Evolutionary conservation across 2,797 vertebrate species (phyloP).

Genomic region (Myripristis murdjan): DNA sequence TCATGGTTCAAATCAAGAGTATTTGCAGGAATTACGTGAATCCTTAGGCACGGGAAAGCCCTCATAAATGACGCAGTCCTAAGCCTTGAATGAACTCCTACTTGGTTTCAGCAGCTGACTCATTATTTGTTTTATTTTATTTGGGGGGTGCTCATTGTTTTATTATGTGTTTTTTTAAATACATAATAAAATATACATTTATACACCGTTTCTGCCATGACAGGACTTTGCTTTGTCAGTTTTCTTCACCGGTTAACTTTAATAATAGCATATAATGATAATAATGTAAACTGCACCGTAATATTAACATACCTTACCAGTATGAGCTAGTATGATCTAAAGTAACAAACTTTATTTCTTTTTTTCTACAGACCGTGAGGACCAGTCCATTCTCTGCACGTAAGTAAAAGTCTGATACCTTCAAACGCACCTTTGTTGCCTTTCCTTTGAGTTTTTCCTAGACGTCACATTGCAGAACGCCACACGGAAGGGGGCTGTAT

Average conservation of each 20-base stretch:
- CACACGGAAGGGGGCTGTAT: conserved; percentile 15
- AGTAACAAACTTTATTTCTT: conserved; percentile 24
- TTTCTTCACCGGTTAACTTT: background rate
- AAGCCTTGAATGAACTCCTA: conserved; percentile 29
- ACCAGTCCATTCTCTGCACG: conserved; percentile 98
- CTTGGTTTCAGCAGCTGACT: conserved; percentile 16
- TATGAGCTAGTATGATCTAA: conserved; percentile 9
- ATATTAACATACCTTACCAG: conserved; percentile 7
- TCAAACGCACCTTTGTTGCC: conserved; percentile 1
- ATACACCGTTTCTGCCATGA: background rate
- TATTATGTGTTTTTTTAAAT: too few species aligned
- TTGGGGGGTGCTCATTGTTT: conserved; percentile 23
- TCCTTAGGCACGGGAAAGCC: conserved; percentile 39
- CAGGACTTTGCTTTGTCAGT: background rate
- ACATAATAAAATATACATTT: conserved; percentile 9
- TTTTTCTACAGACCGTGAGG: conserved; percentile 92
- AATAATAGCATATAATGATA: background rate
- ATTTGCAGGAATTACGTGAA: conserved; percentile 40
- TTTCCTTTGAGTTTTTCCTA: conserved; percentile 10
- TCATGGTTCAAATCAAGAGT: conserved; percentile 53
- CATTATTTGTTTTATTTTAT: conserved; percentile 25
- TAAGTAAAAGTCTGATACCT: conserved; percentile 81
- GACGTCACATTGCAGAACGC: conserved; percentile 11
- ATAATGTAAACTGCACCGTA: background rate
- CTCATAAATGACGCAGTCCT: conserved; percentile 9